phyloP scores from a whole-genome alignment of 2,113 vertebrate genomes.

The Odocoileus virginianus region DNA sequence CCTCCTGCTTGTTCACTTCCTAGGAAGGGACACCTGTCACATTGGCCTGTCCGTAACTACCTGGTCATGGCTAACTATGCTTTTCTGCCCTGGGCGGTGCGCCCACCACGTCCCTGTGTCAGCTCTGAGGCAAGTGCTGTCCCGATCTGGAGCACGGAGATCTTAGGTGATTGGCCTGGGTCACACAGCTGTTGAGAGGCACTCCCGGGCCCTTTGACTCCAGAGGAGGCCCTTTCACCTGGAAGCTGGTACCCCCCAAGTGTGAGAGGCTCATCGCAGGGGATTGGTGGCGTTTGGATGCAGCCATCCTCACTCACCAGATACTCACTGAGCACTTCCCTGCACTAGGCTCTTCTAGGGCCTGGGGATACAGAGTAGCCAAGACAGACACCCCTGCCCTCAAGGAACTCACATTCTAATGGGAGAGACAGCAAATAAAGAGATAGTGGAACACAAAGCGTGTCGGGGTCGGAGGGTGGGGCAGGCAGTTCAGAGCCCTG shows the following conservation, averaged over 20 bases:
- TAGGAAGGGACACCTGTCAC: background rate
- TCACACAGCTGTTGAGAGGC: background rate
- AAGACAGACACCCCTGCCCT: background rate
- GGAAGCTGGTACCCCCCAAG: fast-evolving
- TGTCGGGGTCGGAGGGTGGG: background rate
- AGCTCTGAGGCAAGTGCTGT: background rate
- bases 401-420: background rate
- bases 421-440: background rate
- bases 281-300: fast-evolving
- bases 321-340: background rate
- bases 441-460: background rate
- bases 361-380: background rate
- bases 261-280: background rate
- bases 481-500: background rate
- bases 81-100: background rate
- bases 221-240: background rate
- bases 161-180: background rate
- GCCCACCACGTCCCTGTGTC: fast-evolving
- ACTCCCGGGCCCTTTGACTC: fast-evolving
- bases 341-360: background rate
- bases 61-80: fast-evolving
- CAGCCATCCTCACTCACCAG: background rate
- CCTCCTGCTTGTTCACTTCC: background rate
- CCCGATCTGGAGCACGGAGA: background rate
- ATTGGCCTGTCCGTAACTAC: fast-evolving